phyloP scores from a whole-genome alignment of 2,113 vertebrate genomes.

The Harpagus bidentatus region DNA sequence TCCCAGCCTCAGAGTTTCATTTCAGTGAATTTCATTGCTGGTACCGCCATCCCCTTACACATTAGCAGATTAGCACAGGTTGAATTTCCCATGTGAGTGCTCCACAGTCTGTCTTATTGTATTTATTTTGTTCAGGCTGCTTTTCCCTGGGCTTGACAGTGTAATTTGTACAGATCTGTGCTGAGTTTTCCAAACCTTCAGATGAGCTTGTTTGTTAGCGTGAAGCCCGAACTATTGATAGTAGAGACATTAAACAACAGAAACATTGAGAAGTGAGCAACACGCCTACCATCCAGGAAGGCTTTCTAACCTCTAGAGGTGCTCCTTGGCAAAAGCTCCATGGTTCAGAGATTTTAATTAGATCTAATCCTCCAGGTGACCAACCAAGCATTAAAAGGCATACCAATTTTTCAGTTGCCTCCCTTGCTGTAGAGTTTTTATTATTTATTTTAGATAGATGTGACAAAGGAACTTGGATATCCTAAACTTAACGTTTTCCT shows the following conservation, averaged over 20 bases:
- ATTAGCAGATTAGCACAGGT: conserved; percentile 18
- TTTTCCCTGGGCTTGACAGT: conserved; percentile 57
- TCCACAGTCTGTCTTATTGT: conserved; percentile 25
- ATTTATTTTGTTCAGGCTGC: conserved; percentile 54
- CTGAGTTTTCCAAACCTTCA: conserved; percentile 46
- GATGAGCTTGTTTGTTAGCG: not conserved
- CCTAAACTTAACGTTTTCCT: not conserved
- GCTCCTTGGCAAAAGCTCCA: conserved; percentile 1
- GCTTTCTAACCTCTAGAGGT: not conserved
- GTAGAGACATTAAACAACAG: not conserved
- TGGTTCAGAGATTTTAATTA: conserved; percentile 54
- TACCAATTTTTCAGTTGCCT: not conserved
- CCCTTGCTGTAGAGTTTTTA: not conserved
- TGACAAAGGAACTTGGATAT: not conserved
- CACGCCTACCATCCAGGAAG: not conserved
- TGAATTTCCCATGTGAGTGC: not conserved
- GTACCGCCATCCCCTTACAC: not conserved
- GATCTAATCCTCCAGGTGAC: conserved; percentile 26
- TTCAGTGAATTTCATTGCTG: not conserved
- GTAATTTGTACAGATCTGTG: conserved; percentile 25
- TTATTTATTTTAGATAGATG: conserved; percentile 17
- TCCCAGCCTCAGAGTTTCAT: not conserved
- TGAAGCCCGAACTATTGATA: not conserved
- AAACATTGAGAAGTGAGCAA: not conserved
- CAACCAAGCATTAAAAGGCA: not conserved